Evolutionary conservation across 2,113 vertebrate species (phyloP).

Genomic region (Nesoenas mayeri): DNA sequence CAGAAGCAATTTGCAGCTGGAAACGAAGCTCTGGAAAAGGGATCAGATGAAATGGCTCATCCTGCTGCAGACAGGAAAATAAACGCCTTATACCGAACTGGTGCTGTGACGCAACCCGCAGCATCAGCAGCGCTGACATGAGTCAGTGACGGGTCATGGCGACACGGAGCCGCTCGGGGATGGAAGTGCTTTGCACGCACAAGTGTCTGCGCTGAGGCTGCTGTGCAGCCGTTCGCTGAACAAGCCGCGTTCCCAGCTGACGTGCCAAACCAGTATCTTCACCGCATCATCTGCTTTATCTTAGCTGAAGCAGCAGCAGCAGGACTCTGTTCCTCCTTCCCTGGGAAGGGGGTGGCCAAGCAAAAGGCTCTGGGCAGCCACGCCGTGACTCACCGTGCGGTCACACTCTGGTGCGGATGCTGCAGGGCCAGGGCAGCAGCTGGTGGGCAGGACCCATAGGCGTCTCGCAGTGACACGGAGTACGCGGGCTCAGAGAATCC

Average conservation of each 20-base stretch:
- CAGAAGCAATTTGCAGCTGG: background rate
- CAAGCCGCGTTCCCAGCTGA: background rate
- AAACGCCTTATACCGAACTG: background rate
- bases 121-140: background rate
- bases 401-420: accelerated
- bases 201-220: background rate
- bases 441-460: background rate
- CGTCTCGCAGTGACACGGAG: accelerated
- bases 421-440: too few relatives aligned
- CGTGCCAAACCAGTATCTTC: background rate
- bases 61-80: background rate
- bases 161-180: background rate
- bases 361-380: accelerated
- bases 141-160: background rate
- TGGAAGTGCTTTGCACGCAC: background rate
- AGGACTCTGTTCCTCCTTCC: background rate
- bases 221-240: background rate
- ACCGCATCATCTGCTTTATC: background rate
- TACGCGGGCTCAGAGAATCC: accelerated
- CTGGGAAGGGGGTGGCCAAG: background rate
- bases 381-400: background rate
- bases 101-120: background rate
- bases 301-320: background rate
- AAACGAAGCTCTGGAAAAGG: background rate
- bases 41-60: background rate